These are phyloP conservation scores for Spea multiplicata DNA, from an alignment of 2,113 vertebrate species.

Conservation along the genomic window DNA sequence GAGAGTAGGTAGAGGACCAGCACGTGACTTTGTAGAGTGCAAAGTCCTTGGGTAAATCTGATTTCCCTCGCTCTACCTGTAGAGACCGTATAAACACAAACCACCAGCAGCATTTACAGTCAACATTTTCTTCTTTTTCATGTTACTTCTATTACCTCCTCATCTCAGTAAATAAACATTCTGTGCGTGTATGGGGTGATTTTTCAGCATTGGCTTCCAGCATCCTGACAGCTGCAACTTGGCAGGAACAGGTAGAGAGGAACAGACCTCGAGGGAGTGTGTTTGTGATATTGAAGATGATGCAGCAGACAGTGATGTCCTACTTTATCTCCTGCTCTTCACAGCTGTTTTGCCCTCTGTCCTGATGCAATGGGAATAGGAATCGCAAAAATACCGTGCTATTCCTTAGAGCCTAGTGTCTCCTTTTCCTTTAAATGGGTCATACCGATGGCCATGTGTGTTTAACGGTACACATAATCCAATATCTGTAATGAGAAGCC, in stretches of 20 bases:
- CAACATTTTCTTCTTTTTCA: too few relatives aligned
- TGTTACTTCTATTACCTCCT: too few relatives aligned
- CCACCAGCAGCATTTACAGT: too few relatives aligned
- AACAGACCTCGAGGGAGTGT: background rate
- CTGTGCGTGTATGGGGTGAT: background rate
- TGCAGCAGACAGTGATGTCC: background rate
- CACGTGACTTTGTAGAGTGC: too few relatives aligned
- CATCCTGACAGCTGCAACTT: background rate
- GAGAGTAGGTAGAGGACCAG: too few relatives aligned
- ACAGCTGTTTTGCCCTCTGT: slow-evolving; percentile 11
- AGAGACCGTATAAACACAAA: too few relatives aligned
- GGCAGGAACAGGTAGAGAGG: background rate
- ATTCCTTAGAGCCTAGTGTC: background rate
- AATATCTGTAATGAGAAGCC: background rate
- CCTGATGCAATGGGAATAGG: background rate
- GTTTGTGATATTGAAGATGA: background rate
- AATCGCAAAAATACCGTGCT: background rate
- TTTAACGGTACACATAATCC: background rate
- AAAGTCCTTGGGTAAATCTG: too few relatives aligned
- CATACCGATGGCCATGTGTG: background rate
- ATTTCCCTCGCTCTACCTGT: too few relatives aligned
- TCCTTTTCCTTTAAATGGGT: background rate
- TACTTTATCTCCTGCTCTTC: background rate
- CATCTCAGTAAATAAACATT: background rate
- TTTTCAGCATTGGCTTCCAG: background rate